phyloP scores from a whole-genome alignment of 2,888 invertebrate genomes.

The Hypercompe scribonia region DNA sequence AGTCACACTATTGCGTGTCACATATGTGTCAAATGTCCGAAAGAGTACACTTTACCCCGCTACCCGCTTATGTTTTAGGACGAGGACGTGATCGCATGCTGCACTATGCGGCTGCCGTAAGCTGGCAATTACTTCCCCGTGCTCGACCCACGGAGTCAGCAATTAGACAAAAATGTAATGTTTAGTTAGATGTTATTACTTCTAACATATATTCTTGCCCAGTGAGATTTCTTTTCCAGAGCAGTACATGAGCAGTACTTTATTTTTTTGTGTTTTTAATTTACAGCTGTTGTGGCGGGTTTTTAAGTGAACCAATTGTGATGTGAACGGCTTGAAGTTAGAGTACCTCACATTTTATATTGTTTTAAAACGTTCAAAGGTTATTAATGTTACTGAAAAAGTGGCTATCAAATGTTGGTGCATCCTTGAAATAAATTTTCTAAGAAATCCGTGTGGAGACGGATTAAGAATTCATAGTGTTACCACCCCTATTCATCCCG shows the following conservation, averaged over 20 bases:
- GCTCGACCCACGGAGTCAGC: background rate
- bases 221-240: constrained; percentile 3
- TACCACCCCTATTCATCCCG: too few species aligned
- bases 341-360: background rate
- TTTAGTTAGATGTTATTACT: constrained; percentile 35
- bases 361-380: background rate
- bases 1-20: too few species aligned
- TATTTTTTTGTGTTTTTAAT: background rate
- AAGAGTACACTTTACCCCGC: background rate
- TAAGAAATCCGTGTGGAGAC: too few species aligned
- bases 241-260: background rate
- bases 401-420: too few species aligned
- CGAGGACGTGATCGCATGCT: background rate
- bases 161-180: constrained; percentile 19
- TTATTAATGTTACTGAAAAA: too few species aligned
- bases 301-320: background rate
- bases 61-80: background rate
- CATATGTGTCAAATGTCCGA: too few species aligned
- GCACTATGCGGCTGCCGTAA: constrained; percentile 5
- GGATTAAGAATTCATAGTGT: too few species aligned
- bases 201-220: background rate
- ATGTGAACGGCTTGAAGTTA: background rate
- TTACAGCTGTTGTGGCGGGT: background rate
- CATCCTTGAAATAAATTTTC: too few species aligned
- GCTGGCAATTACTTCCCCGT: constrained; percentile 12